Conservation (phyloP, 2,888 invertebrate genomes). For the Napeogenes inachia region DNA sequence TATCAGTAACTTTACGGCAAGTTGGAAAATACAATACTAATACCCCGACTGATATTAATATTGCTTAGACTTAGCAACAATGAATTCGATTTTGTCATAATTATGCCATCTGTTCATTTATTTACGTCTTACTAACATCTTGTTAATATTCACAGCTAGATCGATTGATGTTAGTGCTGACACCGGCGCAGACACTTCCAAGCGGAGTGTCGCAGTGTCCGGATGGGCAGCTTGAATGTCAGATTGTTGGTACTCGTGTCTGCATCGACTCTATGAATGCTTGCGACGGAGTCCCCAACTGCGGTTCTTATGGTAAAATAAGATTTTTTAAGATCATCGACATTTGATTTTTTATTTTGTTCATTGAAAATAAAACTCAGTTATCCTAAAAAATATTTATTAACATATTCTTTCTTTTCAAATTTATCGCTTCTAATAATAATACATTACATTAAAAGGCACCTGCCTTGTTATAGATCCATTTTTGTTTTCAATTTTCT, state of each 20-base stretch:
- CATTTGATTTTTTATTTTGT: no score
- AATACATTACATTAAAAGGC: no score
- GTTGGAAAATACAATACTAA: conserved; percentile 19
- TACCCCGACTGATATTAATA: neutral
- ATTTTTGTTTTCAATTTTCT: no score
- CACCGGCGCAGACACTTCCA: conserved; percentile 49
- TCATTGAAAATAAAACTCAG: no score
- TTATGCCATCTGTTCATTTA: no score
- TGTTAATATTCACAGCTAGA: conserved; percentile 42
- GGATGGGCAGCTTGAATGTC: conserved; percentile 52
- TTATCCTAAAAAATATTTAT: no score
- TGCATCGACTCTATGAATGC: conserved; percentile 59
- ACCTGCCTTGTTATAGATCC: no score
- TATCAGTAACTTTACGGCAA: conserved; percentile 59
- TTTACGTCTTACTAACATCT: neutral
- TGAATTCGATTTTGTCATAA: no score
- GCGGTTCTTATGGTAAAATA: conserved; percentile 55
- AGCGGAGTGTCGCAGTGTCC: conserved; percentile 40
- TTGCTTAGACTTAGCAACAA: no score
- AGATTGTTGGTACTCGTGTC: conserved; percentile 56
- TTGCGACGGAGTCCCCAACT: conserved; percentile 67
- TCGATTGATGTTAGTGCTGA: conserved; percentile 54
- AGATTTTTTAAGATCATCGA: neutral
- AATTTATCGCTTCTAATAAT: no score
- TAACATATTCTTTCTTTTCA: no score